These are phyloP conservation scores for Cacatua alba DNA, from an alignment of 2,113 vertebrate genomes.

Conservation along the genomic window DNA sequence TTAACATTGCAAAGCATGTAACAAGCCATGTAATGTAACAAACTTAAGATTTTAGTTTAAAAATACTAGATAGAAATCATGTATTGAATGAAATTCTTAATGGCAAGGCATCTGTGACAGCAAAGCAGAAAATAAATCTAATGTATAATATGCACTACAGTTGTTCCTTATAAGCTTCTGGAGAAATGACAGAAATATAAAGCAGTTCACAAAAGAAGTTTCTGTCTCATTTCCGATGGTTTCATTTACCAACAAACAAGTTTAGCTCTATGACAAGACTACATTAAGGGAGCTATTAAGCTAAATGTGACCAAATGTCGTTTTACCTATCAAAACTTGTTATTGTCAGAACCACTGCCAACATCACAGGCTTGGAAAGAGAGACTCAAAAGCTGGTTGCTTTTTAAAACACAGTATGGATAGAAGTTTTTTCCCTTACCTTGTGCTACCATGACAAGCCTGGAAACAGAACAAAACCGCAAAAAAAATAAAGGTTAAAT, in stretches of 20 bases:
- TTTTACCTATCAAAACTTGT: constrained; percentile 10
- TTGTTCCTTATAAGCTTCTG: not conserved
- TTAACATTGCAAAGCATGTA: not conserved
- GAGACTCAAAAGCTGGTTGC: not conserved
- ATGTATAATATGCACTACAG: not conserved
- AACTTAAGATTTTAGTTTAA: not conserved
- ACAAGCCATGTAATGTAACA: not conserved
- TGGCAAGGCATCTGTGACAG: not conserved
- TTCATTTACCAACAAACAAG: constrained; percentile 16
- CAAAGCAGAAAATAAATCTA: not conserved
- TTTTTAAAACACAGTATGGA: not conserved
- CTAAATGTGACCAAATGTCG: not conserved
- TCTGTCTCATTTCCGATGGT: not conserved
- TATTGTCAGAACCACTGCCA: constrained; percentile 5
- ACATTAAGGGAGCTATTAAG: not conserved
- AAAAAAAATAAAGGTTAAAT: not conserved
- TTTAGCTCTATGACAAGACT: not conserved
- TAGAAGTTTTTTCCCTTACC: not conserved
- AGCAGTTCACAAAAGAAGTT: not conserved
- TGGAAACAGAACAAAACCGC: not conserved
- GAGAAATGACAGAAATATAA: not conserved
- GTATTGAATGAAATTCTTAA: not conserved
- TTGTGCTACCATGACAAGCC: not conserved
- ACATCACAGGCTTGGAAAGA: not conserved
- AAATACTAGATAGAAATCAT: not conserved